These are phyloP conservation scores for Eurypyga helias DNA, from an alignment of 2,113 vertebrate species.

Conservation along the genomic window DNA sequence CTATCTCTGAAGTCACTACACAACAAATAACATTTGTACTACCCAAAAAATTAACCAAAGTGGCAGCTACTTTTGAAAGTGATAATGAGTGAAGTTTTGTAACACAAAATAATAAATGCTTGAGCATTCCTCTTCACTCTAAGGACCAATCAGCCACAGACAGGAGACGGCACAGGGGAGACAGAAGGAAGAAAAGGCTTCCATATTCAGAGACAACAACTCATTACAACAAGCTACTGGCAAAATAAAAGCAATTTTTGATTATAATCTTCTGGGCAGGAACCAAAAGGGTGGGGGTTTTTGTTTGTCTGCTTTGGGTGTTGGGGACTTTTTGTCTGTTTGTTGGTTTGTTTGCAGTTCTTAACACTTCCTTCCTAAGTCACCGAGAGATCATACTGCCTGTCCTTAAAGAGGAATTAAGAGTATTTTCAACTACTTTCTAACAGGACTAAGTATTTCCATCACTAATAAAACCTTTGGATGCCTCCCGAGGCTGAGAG, in stretches of 20 bases:
- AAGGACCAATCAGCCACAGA: background rate
- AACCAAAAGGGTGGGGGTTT: fast-evolving
- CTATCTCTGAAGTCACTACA: background rate
- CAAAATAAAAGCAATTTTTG: background rate
- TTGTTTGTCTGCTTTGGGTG: background rate
- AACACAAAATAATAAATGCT: background rate
- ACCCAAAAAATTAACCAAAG: background rate
- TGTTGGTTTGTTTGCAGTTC: background rate
- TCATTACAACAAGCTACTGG: background rate
- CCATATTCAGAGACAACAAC: background rate
- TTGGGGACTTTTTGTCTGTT: background rate
- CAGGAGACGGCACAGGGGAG: background rate
- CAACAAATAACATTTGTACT: background rate
- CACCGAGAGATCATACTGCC: background rate
- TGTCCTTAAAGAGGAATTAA: background rate
- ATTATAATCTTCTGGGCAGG: background rate
- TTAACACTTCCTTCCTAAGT: background rate
- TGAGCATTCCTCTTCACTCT: background rate
- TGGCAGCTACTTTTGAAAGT: background rate
- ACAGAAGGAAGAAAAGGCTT: background rate
- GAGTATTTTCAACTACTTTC: background rate
- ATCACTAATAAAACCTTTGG: background rate
- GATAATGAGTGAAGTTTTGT: background rate
- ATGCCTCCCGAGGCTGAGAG: background rate
- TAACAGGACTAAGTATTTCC: background rate